These are phyloP conservation scores for Tokudaia muenninki DNA, from an alignment of 2,797 vertebrate genomes.

Conservation along the genomic window DNA sequence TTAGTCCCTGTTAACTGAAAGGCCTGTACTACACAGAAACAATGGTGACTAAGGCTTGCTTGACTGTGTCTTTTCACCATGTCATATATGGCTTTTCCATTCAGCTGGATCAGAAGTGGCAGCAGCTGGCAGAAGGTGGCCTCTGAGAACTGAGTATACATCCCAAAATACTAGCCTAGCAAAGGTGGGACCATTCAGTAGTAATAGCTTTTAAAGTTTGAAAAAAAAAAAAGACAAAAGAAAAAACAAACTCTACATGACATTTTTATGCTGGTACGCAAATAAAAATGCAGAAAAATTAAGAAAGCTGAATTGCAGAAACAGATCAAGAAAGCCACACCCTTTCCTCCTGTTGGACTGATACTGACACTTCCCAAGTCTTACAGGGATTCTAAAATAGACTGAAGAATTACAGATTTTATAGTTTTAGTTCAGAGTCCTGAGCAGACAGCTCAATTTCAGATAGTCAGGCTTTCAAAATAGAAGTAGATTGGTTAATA, in stretches of 20 bases:
- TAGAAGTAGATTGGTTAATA: slow-evolving; percentile 63
- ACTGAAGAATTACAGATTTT: background rate
- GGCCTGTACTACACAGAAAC: background rate
- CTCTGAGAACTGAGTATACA: background rate
- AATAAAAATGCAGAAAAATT: slow-evolving; percentile 52
- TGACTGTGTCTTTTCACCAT: slow-evolving; percentile 2
- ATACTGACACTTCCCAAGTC: slow-evolving; percentile 9
- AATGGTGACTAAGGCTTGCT: slow-evolving; percentile 24
- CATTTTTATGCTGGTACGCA: background rate
- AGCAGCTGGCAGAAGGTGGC: background rate
- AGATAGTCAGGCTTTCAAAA: slow-evolving; percentile 56
- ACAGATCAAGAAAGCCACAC: background rate
- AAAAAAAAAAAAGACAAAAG: slow-evolving; percentile 31
- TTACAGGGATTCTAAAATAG: background rate
- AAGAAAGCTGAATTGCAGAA: slow-evolving; percentile 49
- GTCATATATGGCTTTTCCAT: slow-evolving; percentile 36
- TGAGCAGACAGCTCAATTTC: slow-evolving; percentile 55
- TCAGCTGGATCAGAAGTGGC: slow-evolving; percentile 23
- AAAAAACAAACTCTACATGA: background rate
- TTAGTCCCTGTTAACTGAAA: background rate
- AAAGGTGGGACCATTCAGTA: background rate
- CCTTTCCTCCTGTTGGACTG: slow-evolving; percentile 20
- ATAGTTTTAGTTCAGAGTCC: slow-evolving; percentile 60
- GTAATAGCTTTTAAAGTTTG: slow-evolving; percentile 36
- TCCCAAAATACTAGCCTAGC: slow-evolving; percentile 25